Base-by-base conservation (phyloP, 2,113 vertebrate species). In the Bubo bubo region DNA sequence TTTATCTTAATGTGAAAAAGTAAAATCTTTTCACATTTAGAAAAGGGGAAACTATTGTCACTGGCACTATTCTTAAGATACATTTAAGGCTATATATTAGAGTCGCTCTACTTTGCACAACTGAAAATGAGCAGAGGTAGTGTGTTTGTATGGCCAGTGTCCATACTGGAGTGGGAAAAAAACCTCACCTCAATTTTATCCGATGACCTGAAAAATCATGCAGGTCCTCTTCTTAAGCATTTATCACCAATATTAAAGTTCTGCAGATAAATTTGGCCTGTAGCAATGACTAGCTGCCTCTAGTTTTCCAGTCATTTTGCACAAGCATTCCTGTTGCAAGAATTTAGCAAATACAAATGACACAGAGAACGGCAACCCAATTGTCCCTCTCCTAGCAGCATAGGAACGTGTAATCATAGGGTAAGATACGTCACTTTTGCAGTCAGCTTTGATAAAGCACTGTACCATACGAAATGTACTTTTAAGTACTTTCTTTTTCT, bases 381-480 rank as follows among this genome's bases (percentile, higher is more conserved):
- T 22, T 72, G 19, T 35, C 23, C 43, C 17, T 81, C 37, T 92
- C 14, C 23, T 55, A 72, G 76, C 56, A 84, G 28, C 14, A 7
- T 32, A 80, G 63, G 35, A 74, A 52, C 14, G 26, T 34, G 21
- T 39, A 66, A 59, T 59, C 34, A 5, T 43, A 55, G 52, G 14
- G 53, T 43, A 39, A 86, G 32, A 6, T 16, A 53, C 0, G 6
- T 17, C 12, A 37, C 45, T 93, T 89, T 72, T 72, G 23, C 68
- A 84, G 26, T 75, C 60, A 59, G n/a, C 43, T 93, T 71, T 71
- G 83, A 56, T 56, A 47, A 58, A 88, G 55, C 17, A 27, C 66
- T 62, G 12, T 39, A 12, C 9, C 0, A 0, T 34, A 53, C 7
- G 35, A 73, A 83, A 73, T 3, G 12, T 41, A 20, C 14, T 9